Evolutionary conservation across 1,140 invertebrate species (phyloP), one percentile per base, ranked within the genome.

Genomic region (Polyergus mexicanus): DNA sequence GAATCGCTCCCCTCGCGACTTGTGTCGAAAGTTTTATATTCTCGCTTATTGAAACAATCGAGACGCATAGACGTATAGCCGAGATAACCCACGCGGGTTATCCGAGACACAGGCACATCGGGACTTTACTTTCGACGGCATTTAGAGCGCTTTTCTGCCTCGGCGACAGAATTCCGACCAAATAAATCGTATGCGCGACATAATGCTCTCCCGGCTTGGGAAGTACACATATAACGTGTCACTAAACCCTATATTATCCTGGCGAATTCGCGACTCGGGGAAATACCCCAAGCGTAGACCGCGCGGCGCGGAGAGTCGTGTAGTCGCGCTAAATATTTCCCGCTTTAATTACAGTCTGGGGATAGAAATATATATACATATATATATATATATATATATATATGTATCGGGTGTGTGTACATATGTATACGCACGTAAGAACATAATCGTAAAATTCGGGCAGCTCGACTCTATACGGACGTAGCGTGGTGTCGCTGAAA

Each of bases 361-460:
- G 6, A 51, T 51, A 51, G 16, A 3, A 6, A 4, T 44, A 11
- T 44, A 11, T 44, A 11, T 11, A 4, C 16, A 16, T 13, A 44
- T 13, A 44, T 13, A 44, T 44, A 44, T 13, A 11, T 11, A 47
- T 41, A 41, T 41, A 11, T 47, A 3, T 11, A 8, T 60, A 72
- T 80, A 69, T 60, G 72, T 41, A 25, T 72, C 44, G 76, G 19
- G 35, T 51, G 47, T 51, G 35, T 51, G 47, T 51, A 51, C 47
- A 51, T 19, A 13, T 1, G 68, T 44, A 11, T 71, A 56, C 32
- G 10, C 58, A 83, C 51, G 38, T 83, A 83, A 83, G 78, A 74
- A 74, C 78, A 83, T 83, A 83, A 83, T 83, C 78, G 68, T 83
- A 83, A 83, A 83, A 83, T 83, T 83, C 78, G 78, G 78, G 4